Conservation (phyloP, 2,888 invertebrate genomes). For the Rhopalosiphum nymphaeae region DNA sequence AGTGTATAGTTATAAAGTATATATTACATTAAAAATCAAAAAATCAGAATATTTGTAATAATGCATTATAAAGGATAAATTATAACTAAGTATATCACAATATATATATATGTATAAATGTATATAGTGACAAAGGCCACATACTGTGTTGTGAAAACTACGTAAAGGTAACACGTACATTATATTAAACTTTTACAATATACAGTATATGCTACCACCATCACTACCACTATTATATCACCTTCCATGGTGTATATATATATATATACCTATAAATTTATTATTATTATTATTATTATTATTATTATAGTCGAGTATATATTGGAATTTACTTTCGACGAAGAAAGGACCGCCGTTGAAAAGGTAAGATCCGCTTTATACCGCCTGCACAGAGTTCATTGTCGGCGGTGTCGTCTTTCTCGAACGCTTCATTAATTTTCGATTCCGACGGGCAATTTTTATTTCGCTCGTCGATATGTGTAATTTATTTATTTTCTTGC, state of each 20-base stretch:
- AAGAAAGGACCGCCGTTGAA: slow-evolving; percentile 43
- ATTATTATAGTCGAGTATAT: slow-evolving; percentile 3
- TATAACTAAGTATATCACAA: background rate
- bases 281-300: background rate
- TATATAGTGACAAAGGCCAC: background rate
- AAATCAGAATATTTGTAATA: background rate
- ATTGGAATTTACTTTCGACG: slow-evolving; percentile 41
- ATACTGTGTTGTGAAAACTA: background rate
- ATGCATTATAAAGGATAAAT: background rate
- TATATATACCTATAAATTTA: background rate
- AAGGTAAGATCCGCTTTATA: slow-evolving; percentile 50
- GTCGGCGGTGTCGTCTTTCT: slow-evolving; percentile 53
- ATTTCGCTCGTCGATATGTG: background rate
- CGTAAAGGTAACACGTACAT: background rate
- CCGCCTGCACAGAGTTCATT: background rate
- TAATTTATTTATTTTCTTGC: background rate
- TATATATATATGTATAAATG: background rate
- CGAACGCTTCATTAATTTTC: slow-evolving; percentile 59
- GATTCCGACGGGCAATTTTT: slow-evolving; percentile 42
- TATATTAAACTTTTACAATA: slow-evolving; percentile 5
- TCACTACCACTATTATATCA: background rate
- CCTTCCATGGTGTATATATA: background rate
- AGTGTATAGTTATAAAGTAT: background rate
- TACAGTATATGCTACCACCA: slow-evolving; percentile 1
- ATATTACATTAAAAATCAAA: background rate